phyloP scores from a whole-genome alignment of 1,140 invertebrate species.

The Macrostomum lignano region DNA sequence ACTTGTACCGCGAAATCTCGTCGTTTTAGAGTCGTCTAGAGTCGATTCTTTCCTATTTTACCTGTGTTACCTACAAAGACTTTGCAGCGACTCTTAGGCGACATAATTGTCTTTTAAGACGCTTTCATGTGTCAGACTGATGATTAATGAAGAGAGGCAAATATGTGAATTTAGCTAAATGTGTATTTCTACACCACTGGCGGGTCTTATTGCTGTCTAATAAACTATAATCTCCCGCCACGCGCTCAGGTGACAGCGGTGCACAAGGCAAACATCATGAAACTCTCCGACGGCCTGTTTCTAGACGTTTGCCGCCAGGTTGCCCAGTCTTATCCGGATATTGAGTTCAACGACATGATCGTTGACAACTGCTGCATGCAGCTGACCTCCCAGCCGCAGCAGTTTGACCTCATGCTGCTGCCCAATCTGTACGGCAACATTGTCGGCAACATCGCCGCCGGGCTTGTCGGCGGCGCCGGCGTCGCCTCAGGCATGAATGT shows the following conservation, averaged over 20 bases:
- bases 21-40: no score
- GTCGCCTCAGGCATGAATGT: slow-evolving; percentile 68
- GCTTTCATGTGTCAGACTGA: no score
- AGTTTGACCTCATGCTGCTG: slow-evolving; percentile 91
- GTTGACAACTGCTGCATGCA: slow-evolving; percentile 97
- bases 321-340: slow-evolving; percentile 51
- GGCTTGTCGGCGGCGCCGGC: slow-evolving; percentile 81
- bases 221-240: no score
- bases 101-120: no score
- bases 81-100: no score
- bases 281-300: slow-evolving; percentile 79
- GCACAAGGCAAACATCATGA: slow-evolving; percentile 99
- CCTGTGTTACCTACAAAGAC: no score
- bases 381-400: slow-evolving; percentile 52
- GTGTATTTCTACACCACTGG: no score
- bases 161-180: no score
- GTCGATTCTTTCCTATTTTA: no score
- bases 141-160: no score
- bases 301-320: slow-evolving; percentile 54
- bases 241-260: slow-evolving; percentile 39
- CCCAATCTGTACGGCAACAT: slow-evolving; percentile 96
- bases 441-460: slow-evolving; percentile 74
- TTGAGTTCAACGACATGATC: slow-evolving; percentile 83
- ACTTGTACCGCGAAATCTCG: no score
- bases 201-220: no score